phyloP scores from a whole-genome alignment of 2,113 vertebrate species.

The Oriolus oriolus region DNA sequence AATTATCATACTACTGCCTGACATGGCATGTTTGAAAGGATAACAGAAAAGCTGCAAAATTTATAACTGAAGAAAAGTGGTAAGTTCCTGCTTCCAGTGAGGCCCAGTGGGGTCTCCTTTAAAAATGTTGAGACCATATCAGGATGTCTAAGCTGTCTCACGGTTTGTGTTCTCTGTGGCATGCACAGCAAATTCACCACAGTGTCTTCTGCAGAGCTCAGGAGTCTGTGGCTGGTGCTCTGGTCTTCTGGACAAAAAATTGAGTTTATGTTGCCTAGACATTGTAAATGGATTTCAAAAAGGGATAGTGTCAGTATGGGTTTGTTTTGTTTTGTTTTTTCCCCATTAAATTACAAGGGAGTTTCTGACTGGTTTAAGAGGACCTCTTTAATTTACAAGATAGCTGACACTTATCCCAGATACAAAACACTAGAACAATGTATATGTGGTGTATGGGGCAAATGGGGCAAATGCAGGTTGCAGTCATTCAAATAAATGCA shows the following conservation, averaged over 20 bases:
- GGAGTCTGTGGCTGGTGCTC: background rate
- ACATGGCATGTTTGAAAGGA: background rate
- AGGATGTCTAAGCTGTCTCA: background rate
- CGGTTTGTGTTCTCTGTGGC: background rate
- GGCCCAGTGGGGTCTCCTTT: background rate
- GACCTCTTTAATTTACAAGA: background rate
- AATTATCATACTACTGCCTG: background rate
- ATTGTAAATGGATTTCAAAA: background rate
- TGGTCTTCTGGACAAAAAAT: background rate
- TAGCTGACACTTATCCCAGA: background rate
- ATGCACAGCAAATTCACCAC: background rate
- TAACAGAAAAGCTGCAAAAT: background rate
- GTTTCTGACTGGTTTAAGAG: background rate
- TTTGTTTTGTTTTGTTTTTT: background rate
- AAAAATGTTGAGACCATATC: background rate
- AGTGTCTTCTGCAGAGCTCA: background rate
- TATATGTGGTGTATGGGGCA: background rate
- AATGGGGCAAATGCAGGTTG: background rate
- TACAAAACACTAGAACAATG: background rate
- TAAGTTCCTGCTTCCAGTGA: background rate
- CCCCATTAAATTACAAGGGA: background rate
- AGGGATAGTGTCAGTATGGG: background rate
- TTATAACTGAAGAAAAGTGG: background rate
- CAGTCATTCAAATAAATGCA: background rate
- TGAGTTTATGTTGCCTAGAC: background rate